Evolutionary conservation across 2,888 invertebrate genomes (phyloP), one percentile per base, ranked within the genome.

Genomic region (Pseudococcus longispinus): DNA sequence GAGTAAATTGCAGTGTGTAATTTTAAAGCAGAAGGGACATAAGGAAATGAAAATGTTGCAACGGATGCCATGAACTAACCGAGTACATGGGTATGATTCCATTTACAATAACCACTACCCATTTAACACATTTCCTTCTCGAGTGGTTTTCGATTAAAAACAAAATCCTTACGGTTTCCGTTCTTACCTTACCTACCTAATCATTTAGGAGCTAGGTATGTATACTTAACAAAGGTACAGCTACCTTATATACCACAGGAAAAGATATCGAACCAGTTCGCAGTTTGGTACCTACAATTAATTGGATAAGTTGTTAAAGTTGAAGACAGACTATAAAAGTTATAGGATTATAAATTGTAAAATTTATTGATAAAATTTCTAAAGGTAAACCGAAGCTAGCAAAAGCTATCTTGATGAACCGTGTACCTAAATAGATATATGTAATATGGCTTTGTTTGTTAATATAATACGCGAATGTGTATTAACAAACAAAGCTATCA

Each of bases 401-500:
- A 23, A 60, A 60, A 60, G 60, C 60, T 60, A 60, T 60, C 60
- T 60, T 60, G 60, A 60, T 60, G 60, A 60, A 60, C 60, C 13
- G 55, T 55, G 9, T 23, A 23, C 60, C 60, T 23, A 32, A 32
- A 1, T 37, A 55, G 5, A 55, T 70, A 18, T 29, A 13, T 70
- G 70, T 70, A 70, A 29, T 70, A 70, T 29, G 20, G 70, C 70
- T 70, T 70, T 70, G 70, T 70, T 70, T 32, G 32, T 20, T 32
- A 15, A 29, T 70, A 70, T 29, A 26, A 23, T 23, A 60, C 23
- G 23, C 23, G 23, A 70, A 26, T 70, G 70, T 70, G 70, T 70
- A 29, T 70, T 70, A 70, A 70, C 70, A 29, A 29, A 70, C 70
- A 70, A 65, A 70, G 70, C 70, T 6, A 70, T 70, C 70, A 70